Evolutionary conservation across 2,888 invertebrate species (phyloP), one percentile per base, ranked within the genome.

Genomic region (Orthosia cruda): DNA sequence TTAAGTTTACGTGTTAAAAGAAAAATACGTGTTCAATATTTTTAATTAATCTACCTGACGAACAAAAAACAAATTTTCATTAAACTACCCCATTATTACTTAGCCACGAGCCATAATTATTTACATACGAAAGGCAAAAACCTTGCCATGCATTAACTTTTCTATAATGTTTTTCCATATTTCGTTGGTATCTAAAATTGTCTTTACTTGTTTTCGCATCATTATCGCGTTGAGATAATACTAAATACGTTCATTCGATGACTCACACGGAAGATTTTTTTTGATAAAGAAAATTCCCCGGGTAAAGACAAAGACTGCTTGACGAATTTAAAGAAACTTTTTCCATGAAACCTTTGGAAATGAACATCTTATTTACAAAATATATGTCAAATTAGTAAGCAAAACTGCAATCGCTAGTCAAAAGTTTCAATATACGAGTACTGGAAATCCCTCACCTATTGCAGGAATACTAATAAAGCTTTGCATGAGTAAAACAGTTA

Each of bases 401-500:
- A 47, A 71, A 62, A 71, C 32, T 74, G 54, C 49, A 69, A 5
- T 69, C 47, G 68, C 47, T 50, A 65, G 58, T 63, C 71, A 80
- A 75, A 83, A 57, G 52, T 65, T 55, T 15, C 5, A 62, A 75
- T 73, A 20, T 59, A 77, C 52, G 47, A 69, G 57, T 74, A 18
- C n/a, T 85, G 74, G 66, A 77, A 87, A 81, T 85, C 66, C 64
- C 63, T 65, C 26, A 55, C 16, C 20, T 57, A 66, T 74, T 67
- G 66, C 49, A 68, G 67, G 79, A 85, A 87, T 87, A 85, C 70
- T 83, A 87, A 85, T 83, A 77, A 47, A 62, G 59, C 49, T 59
- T 50, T n/a, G 58, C 45, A 65, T 32, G n/a, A 63, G 18, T 72
- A 52, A n/a, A 80, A 85, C 88, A 83, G 88, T 88, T 88, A 88